phyloP scores from a whole-genome alignment of 2,797 vertebrate species.

The Poeciliopsis gracilis region DNA sequence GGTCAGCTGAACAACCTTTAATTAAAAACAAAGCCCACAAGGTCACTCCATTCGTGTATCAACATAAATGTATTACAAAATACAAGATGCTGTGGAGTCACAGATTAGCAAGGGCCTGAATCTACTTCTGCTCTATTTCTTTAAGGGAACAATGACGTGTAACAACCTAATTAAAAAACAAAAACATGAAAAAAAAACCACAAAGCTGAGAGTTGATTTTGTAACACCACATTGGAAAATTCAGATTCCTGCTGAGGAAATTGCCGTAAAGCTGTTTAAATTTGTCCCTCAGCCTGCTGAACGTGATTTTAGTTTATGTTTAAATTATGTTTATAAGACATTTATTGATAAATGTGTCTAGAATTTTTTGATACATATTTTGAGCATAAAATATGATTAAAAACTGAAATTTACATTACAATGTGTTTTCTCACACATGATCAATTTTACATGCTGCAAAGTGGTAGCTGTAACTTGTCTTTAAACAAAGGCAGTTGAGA shows the following conservation, averaged over 20 bases:
- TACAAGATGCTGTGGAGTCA: neutral
- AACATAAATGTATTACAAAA: neutral
- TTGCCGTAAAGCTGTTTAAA: neutral
- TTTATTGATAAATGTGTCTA: neutral
- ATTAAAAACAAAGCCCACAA: neutral
- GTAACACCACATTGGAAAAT: neutral
- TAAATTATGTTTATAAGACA: neutral
- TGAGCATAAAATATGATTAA: too few species aligned
- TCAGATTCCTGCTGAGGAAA: neutral
- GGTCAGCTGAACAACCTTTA: constrained; percentile 10
- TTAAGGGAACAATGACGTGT: neutral
- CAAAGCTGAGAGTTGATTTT: neutral
- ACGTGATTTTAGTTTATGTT: too few species aligned
- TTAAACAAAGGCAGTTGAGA: neutral
- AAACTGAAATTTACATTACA: too few species aligned
- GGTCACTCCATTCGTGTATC: neutral
- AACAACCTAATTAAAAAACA: neutral
- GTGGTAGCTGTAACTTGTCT: neutral
- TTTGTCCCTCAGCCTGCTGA: neutral
- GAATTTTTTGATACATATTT: neutral
- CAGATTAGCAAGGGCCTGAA: neutral
- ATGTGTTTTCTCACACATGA: neutral
- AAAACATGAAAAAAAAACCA: neutral
- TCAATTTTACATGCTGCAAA: neutral
- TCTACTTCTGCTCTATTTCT: neutral